A percentile compares a stretch with the other conserved stretches of the same genome.
Evolutionary conservation across 2,888 invertebrate genomes (phyloP).

Genomic region (Nephrocerus scutellatus): DNA sequence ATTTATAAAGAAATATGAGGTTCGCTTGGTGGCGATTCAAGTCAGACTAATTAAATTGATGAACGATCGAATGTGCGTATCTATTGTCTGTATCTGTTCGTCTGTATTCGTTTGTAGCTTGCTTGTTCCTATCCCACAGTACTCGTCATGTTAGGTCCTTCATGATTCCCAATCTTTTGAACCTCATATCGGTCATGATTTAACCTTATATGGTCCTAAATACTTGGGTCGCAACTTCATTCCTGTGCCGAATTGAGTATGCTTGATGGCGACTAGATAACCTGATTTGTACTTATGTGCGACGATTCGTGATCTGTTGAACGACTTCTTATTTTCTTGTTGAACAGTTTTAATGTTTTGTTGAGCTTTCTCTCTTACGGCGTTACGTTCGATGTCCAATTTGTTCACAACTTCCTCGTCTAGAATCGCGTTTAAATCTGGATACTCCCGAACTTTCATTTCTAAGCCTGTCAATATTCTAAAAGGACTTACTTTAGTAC

Average conservation of each 20-base stretch:
- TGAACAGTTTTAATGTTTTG: slow-evolving; percentile 4
- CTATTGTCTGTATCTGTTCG: too few species aligned
- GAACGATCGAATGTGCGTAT: too few species aligned
- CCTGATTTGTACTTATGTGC: slow-evolving; percentile 2
- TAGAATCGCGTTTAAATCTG: too few species aligned
- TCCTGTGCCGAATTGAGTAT: slow-evolving; percentile 3
- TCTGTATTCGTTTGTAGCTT: too few species aligned
- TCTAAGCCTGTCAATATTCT: too few species aligned
- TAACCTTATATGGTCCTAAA: slow-evolving; percentile 1
- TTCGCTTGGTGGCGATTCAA: too few species aligned
- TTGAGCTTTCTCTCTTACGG: not conserved
- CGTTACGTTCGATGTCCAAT: not conserved
- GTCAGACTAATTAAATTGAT: too few species aligned
- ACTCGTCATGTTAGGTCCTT: not conserved
- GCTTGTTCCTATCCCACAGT: too few species aligned
- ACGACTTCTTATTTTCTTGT: slow-evolving; percentile 3
- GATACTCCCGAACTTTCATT: too few species aligned
- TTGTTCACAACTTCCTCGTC: too few species aligned
- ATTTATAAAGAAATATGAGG: too few species aligned
- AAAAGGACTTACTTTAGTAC: slow-evolving; percentile 1
- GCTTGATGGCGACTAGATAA: slow-evolving; percentile 4
- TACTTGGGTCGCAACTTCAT: slow-evolving; percentile 1
- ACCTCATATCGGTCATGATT: not conserved
- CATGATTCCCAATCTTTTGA: too few species aligned
- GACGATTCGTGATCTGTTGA: not conserved